Percentiles rank a stretch among this genome's conserved stretches.
phyloP scores from a whole-genome alignment of 2,888 invertebrate species.

The Phortica magna region DNA sequence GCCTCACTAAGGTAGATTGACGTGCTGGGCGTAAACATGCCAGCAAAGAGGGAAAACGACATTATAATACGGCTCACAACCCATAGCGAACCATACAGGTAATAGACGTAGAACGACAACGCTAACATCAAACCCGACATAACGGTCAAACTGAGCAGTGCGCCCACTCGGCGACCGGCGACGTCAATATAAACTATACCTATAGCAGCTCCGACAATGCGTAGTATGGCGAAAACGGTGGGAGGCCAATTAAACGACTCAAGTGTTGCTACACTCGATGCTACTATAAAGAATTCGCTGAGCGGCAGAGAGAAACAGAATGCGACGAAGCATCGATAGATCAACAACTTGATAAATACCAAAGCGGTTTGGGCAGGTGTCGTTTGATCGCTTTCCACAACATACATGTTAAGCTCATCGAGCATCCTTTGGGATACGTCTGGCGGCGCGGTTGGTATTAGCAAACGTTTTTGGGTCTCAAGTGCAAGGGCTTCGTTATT shows the following conservation, averaged over 20 bases:
- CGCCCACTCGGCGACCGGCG: slow-evolving; percentile 58
- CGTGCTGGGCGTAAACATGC: slow-evolving; percentile 59
- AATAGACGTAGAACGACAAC: slow-evolving; percentile 53
- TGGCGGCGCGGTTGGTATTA: slow-evolving; percentile 39
- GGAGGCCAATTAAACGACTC: slow-evolving; percentile 49
- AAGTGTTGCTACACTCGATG: neutral
- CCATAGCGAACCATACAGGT: slow-evolving; percentile 19
- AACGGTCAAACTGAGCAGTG: slow-evolving; percentile 55
- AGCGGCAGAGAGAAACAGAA: slow-evolving; percentile 69
- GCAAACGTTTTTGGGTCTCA: slow-evolving; percentile 44
- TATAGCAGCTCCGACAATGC: slow-evolving; percentile 55
- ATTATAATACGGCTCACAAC: slow-evolving; percentile 52
- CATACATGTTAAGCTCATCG: slow-evolving; percentile 62
- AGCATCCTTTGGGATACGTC: slow-evolving; percentile 47
- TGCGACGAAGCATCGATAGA: slow-evolving; percentile 65
- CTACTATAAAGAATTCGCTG: slow-evolving; percentile 25
- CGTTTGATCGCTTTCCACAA: slow-evolving; percentile 53
- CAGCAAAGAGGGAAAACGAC: slow-evolving; percentile 66
- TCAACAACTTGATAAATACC: slow-evolving; percentile 64
- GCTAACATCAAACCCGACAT: slow-evolving; percentile 61
- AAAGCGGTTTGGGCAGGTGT: slow-evolving; percentile 40
- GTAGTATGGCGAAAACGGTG: slow-evolving; percentile 54
- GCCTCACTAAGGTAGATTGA: slow-evolving; percentile 69
- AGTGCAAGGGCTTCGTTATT: slow-evolving; percentile 61
- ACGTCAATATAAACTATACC: slow-evolving; percentile 19